Percentiles rank a stretch among this genome's conserved stretches.
These are phyloP conservation scores for Cnemophilus loriae DNA, from an alignment of 2,113 vertebrate species.

Conservation along the genomic window DNA sequence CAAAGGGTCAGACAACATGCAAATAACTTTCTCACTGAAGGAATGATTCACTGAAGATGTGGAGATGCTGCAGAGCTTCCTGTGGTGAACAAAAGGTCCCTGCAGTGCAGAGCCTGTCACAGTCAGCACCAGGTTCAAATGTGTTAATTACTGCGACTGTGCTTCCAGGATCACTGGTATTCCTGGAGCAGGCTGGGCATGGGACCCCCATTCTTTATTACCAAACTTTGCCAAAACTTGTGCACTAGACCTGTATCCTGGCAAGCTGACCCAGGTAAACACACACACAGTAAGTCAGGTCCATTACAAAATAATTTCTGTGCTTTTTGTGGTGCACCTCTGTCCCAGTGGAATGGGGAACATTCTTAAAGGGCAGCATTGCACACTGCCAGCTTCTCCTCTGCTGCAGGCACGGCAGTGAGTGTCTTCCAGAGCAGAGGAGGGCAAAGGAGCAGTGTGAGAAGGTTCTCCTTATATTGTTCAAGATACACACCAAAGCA, in stretches of 20 bases:
- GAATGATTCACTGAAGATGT: not conserved
- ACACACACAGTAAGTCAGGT: not conserved
- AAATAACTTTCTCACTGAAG: not conserved
- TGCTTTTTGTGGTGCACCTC: not conserved
- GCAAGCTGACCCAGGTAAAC: not conserved
- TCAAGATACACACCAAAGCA: not conserved
- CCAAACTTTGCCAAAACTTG: not conserved
- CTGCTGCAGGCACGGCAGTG: not conserved
- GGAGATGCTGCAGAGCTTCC: not conserved
- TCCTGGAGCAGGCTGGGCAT: not conserved
- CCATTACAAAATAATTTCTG: not conserved
- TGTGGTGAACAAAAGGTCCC: not conserved
- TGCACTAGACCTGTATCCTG: not conserved
- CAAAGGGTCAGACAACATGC: not conserved
- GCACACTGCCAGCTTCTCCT: not conserved
- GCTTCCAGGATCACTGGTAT: not conserved
- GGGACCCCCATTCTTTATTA: too few relatives aligned
- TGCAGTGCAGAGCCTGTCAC: not conserved
- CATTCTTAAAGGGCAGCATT: accelerated
- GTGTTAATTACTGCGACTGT: not conserved
- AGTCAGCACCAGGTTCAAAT: not conserved
- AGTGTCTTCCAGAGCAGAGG: not conserved
- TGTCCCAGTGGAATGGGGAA: not conserved
- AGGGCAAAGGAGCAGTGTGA: not conserved
- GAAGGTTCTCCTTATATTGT: not conserved